Percentiles rank a stretch among this genome's conserved stretches.
Conservation (phyloP, 2,888 invertebrate species). For the Drosophila stalkeri region DNA sequence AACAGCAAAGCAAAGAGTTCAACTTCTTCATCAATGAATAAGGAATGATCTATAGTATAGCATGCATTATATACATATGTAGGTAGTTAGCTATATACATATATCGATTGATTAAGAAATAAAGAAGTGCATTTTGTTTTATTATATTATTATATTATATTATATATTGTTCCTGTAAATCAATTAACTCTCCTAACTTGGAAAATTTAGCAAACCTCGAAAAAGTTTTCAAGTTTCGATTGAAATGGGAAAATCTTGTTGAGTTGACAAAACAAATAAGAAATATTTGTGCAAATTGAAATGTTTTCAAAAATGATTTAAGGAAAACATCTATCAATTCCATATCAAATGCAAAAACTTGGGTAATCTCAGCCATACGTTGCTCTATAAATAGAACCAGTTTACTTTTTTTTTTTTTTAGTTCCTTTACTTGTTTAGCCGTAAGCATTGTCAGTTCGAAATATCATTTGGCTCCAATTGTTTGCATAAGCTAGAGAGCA, state of each 20-base stretch:
- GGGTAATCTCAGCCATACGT: background rate
- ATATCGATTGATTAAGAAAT: background rate
- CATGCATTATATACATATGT: background rate
- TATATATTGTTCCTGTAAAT: too few species aligned
- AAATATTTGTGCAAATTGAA: background rate
- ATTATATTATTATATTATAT: too few species aligned
- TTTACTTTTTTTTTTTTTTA: background rate
- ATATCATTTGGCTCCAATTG: constrained; percentile 50
- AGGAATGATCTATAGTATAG: background rate
- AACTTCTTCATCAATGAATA: background rate
- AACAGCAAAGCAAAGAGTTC: constrained; percentile 4
- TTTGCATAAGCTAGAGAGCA: constrained; percentile 48
- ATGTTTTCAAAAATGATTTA: background rate
- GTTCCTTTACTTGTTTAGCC: background rate
- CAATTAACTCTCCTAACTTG: too few species aligned
- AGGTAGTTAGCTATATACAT: background rate
- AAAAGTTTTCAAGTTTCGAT: background rate
- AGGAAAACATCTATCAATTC: background rate
- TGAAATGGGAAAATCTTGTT: background rate
- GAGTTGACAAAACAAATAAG: too few species aligned
- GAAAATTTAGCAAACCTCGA: too few species aligned
- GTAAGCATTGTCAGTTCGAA: constrained; percentile 32
- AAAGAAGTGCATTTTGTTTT: background rate
- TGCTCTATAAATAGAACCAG: background rate
- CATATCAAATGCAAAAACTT: too few species aligned